Evolutionary conservation across 2,797 vertebrate genomes (phyloP).

Genomic region (Poecile montanus): DNA sequence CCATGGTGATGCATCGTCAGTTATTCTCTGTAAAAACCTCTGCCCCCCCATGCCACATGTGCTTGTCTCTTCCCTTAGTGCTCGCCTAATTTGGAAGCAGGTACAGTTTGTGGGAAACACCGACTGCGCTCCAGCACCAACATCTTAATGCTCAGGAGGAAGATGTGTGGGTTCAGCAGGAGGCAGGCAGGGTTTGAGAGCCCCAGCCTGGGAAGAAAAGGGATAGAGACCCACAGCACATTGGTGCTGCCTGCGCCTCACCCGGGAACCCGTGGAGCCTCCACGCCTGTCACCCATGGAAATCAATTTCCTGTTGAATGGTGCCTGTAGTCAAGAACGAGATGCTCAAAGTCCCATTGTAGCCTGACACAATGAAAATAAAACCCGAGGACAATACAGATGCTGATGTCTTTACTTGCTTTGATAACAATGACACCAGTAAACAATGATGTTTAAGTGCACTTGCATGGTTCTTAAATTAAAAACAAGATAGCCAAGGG

Average conservation of each 20-base stretch:
- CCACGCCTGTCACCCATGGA: constrained; percentile 56
- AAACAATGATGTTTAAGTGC: constrained; percentile 71
- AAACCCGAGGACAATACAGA: constrained; percentile 63
- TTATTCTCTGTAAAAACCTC: constrained; percentile 49
- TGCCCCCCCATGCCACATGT: neutral
- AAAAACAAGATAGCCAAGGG: constrained; percentile 73
- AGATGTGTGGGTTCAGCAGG: neutral
- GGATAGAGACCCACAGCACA: neutral
- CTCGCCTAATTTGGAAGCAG: neutral
- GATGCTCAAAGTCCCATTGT: constrained; percentile 65
- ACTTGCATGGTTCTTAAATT: constrained; percentile 70
- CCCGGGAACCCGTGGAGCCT: neutral
- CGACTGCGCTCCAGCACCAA: neutral
- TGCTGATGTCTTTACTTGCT: constrained; percentile 72
- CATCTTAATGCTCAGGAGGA: neutral
- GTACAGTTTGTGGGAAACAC: neutral
- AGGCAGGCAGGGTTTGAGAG: neutral
- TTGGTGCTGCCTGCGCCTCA: neutral
- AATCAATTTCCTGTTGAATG: constrained; percentile 63
- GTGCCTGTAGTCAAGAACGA: constrained; percentile 66
- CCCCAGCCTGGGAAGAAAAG: neutral
- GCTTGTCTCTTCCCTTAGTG: neutral
- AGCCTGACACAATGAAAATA: constrained; percentile 58
- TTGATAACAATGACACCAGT: constrained; percentile 71
- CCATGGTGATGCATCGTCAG: constrained; percentile 42